Evolutionary conservation across 2,113 vertebrate species (phyloP), one percentile per base, ranked within the genome.

Genomic region (Tachuris rubrigastra): DNA sequence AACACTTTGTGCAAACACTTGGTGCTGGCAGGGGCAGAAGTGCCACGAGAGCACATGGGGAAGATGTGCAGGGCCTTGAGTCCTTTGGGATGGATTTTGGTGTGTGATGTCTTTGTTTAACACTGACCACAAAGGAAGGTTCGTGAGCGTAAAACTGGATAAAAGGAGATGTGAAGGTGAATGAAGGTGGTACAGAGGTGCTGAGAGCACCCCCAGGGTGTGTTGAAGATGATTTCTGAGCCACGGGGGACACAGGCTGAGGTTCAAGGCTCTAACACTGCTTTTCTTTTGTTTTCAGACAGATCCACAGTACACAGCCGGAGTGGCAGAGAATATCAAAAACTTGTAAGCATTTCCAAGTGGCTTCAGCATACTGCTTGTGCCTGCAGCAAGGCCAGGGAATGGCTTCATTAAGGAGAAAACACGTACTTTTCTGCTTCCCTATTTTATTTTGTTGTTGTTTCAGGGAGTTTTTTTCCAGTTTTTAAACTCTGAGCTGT

Each of bases 241-340:
- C 47, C 27, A 2, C 1, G 3, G 30, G 19, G 55, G 25, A 25
- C 71, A 22, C 27, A 42, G 39, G 39, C 46, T 87, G 85, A 72
- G 72, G 75, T 65, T 56, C 76, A 65, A 46, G 76, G 77, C 15
- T 75, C 85, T 97, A 93, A 95, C 33, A 1, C 14, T 81, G 56
- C 68, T 92, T 96, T 87, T 79, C 97, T 95, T 98, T 88, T 97
- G 65, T 76, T 95, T 97, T 37, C 97, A 99, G 98, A 98, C 98
- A 0, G 98, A 99, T 90, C 95, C 97, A 1, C 98, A 98, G 95
- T 99, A 98, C 94, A 98, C 98, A 46, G 97, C 98, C 0, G 94
- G 97, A 86, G 98, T 98, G 89, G 98, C 98, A 65, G 98, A 98
- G 76, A 98, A 98, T 90, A 98, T 99, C 94, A 98, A 98, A 96